These are phyloP conservation scores for Goniozus legneri DNA, from an alignment of 1,140 invertebrate species.

Conservation along the genomic window DNA sequence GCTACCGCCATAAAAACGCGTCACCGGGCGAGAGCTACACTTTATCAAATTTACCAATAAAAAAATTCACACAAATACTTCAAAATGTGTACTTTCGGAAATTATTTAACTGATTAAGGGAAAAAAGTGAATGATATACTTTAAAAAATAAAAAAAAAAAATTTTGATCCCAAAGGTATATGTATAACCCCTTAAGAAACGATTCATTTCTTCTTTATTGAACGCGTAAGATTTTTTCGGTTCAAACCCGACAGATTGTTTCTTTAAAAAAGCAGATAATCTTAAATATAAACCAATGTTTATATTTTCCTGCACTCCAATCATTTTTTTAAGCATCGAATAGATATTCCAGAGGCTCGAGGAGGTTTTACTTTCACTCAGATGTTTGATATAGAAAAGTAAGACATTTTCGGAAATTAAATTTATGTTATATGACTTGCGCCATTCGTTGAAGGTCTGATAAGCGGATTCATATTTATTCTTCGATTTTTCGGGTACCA, in stretches of 20 bases:
- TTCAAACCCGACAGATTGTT: neutral
- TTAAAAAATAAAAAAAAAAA: conserved; percentile 1
- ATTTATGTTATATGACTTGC: neutral
- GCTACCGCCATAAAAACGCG: no score
- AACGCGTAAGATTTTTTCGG: neutral
- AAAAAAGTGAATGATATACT: conserved; percentile 5
- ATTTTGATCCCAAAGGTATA: no score
- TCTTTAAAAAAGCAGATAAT: no score
- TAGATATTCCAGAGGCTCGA: conserved; percentile 3
- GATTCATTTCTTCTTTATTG: no score
- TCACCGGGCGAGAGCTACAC: no score
- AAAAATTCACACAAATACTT: no score
- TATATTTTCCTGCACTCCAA: neutral
- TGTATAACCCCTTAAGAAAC: conserved; percentile 11
- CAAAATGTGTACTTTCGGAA: no score
- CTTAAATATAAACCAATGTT: no score
- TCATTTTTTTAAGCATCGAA: conserved; percentile 1
- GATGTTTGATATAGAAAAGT: conserved; percentile 1
- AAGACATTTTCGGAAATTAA: neutral
- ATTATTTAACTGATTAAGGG: conserved; percentile 1
- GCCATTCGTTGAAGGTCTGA: neutral
- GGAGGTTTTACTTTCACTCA: neutral
- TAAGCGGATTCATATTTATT: conserved; percentile 4
- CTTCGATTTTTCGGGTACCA: conserved; percentile 2
- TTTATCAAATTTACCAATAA: no score